Conservation (phyloP, 2,797 vertebrate species). For the Ficedula albicollis region DNA sequence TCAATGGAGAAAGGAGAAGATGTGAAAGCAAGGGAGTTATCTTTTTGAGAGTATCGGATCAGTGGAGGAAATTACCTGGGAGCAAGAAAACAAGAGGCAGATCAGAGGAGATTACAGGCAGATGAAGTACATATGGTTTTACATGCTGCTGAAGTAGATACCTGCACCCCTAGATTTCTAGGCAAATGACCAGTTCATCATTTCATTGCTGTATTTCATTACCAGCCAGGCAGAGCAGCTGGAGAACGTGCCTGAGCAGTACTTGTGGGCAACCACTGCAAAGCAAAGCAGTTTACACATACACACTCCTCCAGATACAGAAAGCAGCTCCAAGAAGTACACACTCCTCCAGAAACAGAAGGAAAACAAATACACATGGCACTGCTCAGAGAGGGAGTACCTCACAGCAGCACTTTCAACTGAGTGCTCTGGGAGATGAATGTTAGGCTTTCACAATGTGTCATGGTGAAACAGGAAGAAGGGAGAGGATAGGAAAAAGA, state of each 20-base stretch:
- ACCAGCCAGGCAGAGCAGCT: neutral
- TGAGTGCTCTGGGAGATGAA: neutral
- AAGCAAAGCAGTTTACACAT: neutral
- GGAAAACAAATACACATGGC: constrained; percentile 11
- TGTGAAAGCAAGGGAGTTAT: neutral
- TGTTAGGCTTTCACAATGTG: neutral
- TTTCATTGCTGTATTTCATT: neutral
- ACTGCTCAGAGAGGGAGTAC: neutral
- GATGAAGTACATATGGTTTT: neutral
- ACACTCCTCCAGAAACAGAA: neutral
- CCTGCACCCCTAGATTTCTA: neutral
- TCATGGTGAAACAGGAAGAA: neutral
- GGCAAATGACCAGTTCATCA: neutral
- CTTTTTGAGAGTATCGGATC: neutral
- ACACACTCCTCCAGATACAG: neutral
- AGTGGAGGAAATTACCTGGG: neutral
- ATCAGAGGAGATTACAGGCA: neutral
- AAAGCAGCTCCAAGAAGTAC: neutral
- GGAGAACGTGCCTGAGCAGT: neutral
- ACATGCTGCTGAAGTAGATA: neutral
- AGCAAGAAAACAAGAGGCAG: neutral
- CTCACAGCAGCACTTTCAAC: neutral
- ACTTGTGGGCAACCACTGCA: neutral
- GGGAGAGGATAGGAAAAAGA: neutral
- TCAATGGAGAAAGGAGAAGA: neutral